Conservation (phyloP, 2,888 invertebrate genomes). For the Cremastobaeus sp. region DNA sequence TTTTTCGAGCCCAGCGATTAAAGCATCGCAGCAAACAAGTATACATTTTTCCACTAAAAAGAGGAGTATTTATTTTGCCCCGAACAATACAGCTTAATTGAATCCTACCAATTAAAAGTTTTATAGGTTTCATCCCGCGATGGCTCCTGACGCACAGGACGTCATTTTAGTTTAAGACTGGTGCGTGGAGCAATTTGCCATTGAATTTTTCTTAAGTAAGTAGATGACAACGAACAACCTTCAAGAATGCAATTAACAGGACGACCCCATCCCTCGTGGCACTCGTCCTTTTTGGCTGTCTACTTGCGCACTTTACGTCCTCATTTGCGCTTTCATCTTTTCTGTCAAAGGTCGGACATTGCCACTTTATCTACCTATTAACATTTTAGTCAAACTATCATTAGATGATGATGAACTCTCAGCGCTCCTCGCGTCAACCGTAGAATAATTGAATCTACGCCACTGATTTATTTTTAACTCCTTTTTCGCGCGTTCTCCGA, state of each 20-base stretch:
- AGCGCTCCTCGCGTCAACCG: conserved; percentile 11
- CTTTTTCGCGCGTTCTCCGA: not conserved
- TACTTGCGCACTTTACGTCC: conserved; percentile 44
- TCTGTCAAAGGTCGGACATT: conserved; percentile 42
- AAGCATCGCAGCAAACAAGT: too few relatives aligned
- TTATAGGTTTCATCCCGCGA: not conserved
- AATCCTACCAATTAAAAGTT: conserved; percentile 12
- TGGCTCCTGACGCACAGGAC: conserved; percentile 1
- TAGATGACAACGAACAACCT: conserved; percentile 57
- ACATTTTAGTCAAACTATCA: conserved; percentile 59
- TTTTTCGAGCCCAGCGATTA: too few relatives aligned
- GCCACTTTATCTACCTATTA: conserved; percentile 59
- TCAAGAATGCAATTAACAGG: conserved; percentile 71
- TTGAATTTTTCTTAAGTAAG: conserved; percentile 53
- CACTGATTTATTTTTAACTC: conserved; percentile 17
- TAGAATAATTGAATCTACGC: conserved; percentile 7
- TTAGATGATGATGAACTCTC: conserved; percentile 61
- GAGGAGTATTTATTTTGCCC: too few relatives aligned
- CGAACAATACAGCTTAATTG: too few relatives aligned
- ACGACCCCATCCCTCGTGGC: conserved; percentile 38
- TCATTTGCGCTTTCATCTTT: conserved; percentile 58
- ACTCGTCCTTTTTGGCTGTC: conserved; percentile 48
- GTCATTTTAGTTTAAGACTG: conserved; percentile 30
- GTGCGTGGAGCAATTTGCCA: conserved; percentile 40
- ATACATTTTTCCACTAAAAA: too few relatives aligned